phyloP scores from a whole-genome alignment of 2,797 vertebrate species.

The Gastrophryne carolinensis region DNA sequence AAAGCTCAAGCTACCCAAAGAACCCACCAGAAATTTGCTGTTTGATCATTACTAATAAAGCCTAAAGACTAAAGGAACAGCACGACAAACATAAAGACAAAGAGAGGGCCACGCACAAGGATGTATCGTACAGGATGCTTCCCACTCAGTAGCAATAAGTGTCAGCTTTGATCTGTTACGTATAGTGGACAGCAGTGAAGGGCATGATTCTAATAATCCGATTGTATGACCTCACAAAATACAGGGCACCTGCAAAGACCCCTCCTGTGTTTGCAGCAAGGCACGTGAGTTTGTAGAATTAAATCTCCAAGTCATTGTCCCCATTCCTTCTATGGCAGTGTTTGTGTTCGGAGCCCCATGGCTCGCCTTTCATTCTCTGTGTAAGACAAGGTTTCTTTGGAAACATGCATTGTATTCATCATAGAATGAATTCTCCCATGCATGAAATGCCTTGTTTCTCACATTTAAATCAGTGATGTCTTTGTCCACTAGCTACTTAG shows the following conservation, averaged over 20 bases:
- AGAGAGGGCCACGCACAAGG: neutral
- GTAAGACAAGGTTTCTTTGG: neutral
- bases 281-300: slow-evolving; percentile 41
- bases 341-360: slow-evolving; percentile 12
- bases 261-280: slow-evolving; percentile 25
- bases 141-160: slow-evolving; percentile 10
- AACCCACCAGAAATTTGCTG: neutral
- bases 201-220: slow-evolving; percentile 32
- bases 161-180: slow-evolving; percentile 36
- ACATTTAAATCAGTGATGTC: neutral
- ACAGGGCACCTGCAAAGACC: slow-evolving; percentile 25
- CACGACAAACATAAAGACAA: neutral
- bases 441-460: neutral
- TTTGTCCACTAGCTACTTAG: neutral
- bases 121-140: slow-evolving; percentile 6
- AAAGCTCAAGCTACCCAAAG: neutral
- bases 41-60: too few species aligned
- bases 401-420: slow-evolving; percentile 8
- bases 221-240: slow-evolving; percentile 35
- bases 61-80: neutral
- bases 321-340: neutral
- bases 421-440: neutral
- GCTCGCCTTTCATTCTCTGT: neutral
- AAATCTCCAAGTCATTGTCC: slow-evolving; percentile 7
- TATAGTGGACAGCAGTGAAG: slow-evolving; percentile 7